Evolutionary conservation across 2,888 invertebrate genomes (phyloP), one percentile per base, ranked within the genome.

Genomic region (Perizoma flavofasciatum): DNA sequence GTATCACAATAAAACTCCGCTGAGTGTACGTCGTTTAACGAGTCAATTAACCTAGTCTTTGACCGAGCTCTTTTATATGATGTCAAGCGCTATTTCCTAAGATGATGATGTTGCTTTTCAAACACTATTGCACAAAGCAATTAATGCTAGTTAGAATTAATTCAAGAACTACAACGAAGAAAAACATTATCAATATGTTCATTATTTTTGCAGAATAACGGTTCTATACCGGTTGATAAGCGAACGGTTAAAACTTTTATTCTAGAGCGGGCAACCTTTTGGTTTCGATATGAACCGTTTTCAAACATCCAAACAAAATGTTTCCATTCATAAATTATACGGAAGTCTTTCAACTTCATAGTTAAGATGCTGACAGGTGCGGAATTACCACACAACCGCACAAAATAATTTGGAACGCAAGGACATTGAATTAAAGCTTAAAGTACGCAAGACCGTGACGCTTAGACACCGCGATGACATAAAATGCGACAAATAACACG

Each of bases 1-100:
- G 67, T 67, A 67, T 63, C 64, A 61, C 63, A 56, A 65, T 69
- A 65, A 66, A 64, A 67, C 61, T 59, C 66, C 64, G 56, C 51
- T 55, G 58, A 65, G 63, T 55, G 52, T 34, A 53, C 46, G 48
- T 54, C 60, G 61, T 62, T 71, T 64, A 59, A 67, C 55, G 59
- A 61, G 53, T 50, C 62, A 58, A 69, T 70, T 67, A 56, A 66
- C 66, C 68, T 55, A 66, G 62, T 59, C 55, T 61, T 50, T 61
- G 59, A 55, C 54, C 49, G 57, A 63, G 55, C 57, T 5, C 41
- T n/a, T n/a, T 41, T n/a, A n/a, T 4, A 41, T n/a, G 9, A 8
- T n/a, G 41, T 41, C 41, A 41, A 41, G n/a, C n/a, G 7, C n/a
- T 41, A 41, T 41, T 41, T 41, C 41, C 9, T 41, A n/a, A 41